A percentile compares a stretch with the other conserved stretches of the same genome.
phyloP scores from a whole-genome alignment of 2,113 vertebrate genomes.

The Baryphthengus martii region DNA sequence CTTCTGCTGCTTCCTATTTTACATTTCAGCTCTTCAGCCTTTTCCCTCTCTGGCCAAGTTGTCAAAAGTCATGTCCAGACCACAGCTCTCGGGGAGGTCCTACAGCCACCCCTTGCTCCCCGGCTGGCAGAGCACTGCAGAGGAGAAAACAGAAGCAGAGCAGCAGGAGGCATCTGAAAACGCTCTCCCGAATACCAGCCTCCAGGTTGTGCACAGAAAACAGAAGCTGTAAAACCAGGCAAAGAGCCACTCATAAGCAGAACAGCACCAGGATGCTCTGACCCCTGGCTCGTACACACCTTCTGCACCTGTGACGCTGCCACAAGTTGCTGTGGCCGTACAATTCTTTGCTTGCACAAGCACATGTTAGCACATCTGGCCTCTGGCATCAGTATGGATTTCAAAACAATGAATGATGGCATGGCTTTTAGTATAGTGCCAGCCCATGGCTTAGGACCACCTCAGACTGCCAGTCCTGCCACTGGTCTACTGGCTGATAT shows the following conservation, averaged over 20 bases:
- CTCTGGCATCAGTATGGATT: neutral
- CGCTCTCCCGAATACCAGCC: neutral
- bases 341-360: neutral
- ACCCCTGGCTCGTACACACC: accelerated
- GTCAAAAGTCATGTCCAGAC: neutral
- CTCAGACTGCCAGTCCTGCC: neutral
- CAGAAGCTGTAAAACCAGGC: neutral
- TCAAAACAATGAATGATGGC: neutral
- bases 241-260: neutral
- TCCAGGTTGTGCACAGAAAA: neutral
- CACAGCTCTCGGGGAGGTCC: neutral
- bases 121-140: neutral
- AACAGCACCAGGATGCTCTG: neutral
- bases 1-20: neutral
- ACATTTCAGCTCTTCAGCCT: neutral
- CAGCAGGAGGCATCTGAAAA: neutral
- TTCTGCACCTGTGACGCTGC: neutral
- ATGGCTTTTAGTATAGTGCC: neutral
- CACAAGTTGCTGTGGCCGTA: neutral
- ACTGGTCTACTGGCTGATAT: accelerated
- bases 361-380: neutral
- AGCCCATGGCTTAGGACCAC: neutral
- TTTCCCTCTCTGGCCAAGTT: neutral
- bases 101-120: accelerated
- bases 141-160: neutral